These are phyloP conservation scores for Heterotis niloticus DNA, from an alignment of 2,113 vertebrate genomes.

Conservation along the genomic window DNA sequence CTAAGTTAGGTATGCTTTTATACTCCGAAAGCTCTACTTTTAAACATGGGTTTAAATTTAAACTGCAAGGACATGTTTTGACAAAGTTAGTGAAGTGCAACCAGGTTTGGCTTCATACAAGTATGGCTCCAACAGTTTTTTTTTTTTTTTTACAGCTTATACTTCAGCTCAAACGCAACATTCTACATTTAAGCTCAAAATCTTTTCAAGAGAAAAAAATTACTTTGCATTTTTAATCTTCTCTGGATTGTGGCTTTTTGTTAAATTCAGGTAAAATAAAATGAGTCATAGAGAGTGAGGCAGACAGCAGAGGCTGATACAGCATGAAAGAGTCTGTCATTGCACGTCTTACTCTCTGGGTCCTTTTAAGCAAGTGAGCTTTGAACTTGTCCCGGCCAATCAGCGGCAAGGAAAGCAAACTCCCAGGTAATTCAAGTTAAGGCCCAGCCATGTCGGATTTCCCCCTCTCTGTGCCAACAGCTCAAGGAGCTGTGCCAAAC, in stretches of 20 bases:
- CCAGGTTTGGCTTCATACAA: too few relatives aligned
- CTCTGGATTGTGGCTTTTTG: not conserved
- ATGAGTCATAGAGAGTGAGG: conserved; percentile 16
- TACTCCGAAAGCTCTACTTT: too few relatives aligned
- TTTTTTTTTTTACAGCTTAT: too few relatives aligned
- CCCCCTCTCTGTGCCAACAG: not conserved
- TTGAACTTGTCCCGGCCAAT: conserved; percentile 16
- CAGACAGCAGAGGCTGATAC: conserved; percentile 1
- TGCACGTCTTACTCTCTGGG: not conserved
- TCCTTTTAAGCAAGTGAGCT: conserved; percentile 4
- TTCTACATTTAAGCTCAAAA: not conserved
- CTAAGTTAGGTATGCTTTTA: too few relatives aligned
- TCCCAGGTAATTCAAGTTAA: conserved; percentile 2
- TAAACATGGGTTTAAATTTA: too few relatives aligned
- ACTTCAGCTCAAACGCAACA: too few relatives aligned
- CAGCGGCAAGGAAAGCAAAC: not conserved
- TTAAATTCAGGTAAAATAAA: conserved; percentile 6
- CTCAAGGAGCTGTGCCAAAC: not conserved
- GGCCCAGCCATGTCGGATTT: conserved; percentile 5
- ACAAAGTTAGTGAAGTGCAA: too few relatives aligned
- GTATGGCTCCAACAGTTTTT: too few relatives aligned
- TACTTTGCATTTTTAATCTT: not conserved
- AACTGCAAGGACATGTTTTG: too few relatives aligned
- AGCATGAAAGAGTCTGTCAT: conserved; percentile 20
- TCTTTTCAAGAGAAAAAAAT: not conserved